Base-by-base conservation (phyloP, 1,140 invertebrate species). In the Periplaneta americana region DNA sequence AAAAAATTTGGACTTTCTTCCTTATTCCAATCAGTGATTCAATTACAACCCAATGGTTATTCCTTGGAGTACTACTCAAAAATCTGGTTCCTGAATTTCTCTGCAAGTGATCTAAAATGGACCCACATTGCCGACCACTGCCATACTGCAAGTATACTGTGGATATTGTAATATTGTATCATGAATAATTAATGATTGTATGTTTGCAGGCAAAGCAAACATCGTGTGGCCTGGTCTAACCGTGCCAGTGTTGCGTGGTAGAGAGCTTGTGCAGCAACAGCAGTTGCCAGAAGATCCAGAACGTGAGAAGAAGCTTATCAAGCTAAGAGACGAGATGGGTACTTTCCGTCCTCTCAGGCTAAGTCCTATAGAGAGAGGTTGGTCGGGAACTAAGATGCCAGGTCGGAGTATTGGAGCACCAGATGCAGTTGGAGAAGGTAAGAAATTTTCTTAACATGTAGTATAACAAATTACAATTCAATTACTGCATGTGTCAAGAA, bases 201-300 rank as follows among this genome's bases (percentile, higher is more conserved):
- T n/a, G n/a, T 74, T 82, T 85, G 39, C 82, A 92, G 93, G 93
- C 37, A 95, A 93, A 88, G 89, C 92, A 74, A 96, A 95, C 85
- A 95, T 98, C 84, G 34, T 96, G 80, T 99, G 96, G 95, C 98
- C 98, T 34, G 98, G 98, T 33, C 89, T 99, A 33, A 98, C 95
- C 86, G 89, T 94, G 1, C 95, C 96, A 5, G 90, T 98, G 15
- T 88, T 97, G 13, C 91, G 92, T 85, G 96, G 96, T 2, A 92
- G 90, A 85, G 93, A 96, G 86, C 84, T 97, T 1, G 86, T 97
- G 0, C 88, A 91, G 85, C 93, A 93, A 84, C 90, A 94, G 84
- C 86, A 92, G 84, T 85, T 96, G 18, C 92, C 94, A 1, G 92
- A 93, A 82, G 93, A 96, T 89, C 89, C 91, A 35, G 92, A 97